These are phyloP conservation scores for Corydoras maculifer DNA, from an alignment of 2,113 vertebrate species.

Conservation along the genomic window DNA sequence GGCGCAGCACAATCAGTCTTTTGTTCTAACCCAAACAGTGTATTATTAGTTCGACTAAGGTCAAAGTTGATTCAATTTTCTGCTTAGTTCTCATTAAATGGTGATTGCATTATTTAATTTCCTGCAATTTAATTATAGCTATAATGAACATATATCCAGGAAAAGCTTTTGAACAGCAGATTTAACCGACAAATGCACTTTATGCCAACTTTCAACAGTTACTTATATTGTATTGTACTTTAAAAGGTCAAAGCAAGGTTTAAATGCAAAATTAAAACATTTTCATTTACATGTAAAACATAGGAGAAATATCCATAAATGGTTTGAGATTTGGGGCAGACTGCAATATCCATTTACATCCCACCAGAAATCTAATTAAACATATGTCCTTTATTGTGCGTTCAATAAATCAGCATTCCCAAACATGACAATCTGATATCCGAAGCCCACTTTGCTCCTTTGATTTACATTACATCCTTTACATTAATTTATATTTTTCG, in stretches of 20 bases:
- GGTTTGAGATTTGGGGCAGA: too few relatives aligned
- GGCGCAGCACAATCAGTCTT: conserved; percentile 52
- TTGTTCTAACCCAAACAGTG: conserved; percentile 58
- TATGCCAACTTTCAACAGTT: conserved; percentile 33
- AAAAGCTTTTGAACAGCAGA: conserved; percentile 64
- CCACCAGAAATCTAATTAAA: too few relatives aligned
- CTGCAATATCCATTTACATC: too few relatives aligned
- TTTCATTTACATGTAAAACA: too few relatives aligned
- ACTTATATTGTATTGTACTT: conserved; percentile 22
- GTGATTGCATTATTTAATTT: conserved; percentile 77
- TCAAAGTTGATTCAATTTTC: conserved; percentile 73
- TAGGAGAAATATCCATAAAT: too few relatives aligned
- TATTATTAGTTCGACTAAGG: conserved; percentile 67
- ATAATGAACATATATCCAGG: conserved; percentile 55
- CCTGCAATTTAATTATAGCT: conserved; percentile 63
- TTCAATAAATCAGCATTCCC: too few relatives aligned
- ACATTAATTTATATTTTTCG: too few relatives aligned
- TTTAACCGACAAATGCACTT: conserved; percentile 55
- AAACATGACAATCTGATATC: too few relatives aligned
- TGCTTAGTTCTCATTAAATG: conserved; percentile 73
- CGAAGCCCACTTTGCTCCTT: too few relatives aligned
- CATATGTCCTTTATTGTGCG: too few relatives aligned
- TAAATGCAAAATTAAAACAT: neutral
- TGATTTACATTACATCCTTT: too few relatives aligned
- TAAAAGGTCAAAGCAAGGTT: conserved; percentile 27